phyloP scores from a whole-genome alignment of 2,888 invertebrate species.

The Diaphora mendica region DNA sequence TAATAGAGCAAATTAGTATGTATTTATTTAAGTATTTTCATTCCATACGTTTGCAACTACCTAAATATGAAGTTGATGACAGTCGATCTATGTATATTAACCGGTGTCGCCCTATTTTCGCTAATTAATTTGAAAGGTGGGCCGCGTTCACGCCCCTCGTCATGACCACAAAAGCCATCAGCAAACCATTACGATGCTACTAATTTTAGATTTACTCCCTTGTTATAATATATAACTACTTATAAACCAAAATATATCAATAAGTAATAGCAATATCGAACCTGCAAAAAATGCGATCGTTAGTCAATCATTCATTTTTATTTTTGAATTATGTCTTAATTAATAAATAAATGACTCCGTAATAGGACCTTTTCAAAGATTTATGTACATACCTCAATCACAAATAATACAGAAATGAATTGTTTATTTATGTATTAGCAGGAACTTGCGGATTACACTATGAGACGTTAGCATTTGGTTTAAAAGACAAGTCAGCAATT shows the following conservation, averaged over 20 bases:
- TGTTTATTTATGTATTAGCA: background rate
- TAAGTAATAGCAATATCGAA: background rate
- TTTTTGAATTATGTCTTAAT: background rate
- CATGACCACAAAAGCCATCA: slow-evolving; percentile 58
- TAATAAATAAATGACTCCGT: too few relatives aligned
- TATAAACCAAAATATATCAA: background rate
- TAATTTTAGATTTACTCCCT: slow-evolving; percentile 34
- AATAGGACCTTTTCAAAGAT: background rate
- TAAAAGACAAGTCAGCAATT: background rate
- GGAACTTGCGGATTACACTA: background rate
- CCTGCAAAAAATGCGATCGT: background rate
- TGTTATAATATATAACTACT: slow-evolving; percentile 2
- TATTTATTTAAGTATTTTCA: background rate
- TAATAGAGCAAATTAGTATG: background rate
- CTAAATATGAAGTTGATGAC: slow-evolving; percentile 2
- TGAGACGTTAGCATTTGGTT: background rate
- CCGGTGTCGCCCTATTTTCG: slow-evolving; percentile 58
- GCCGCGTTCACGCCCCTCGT: slow-evolving; percentile 63
- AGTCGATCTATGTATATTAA: slow-evolving; percentile 29
- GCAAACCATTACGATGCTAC: slow-evolving; percentile 51
- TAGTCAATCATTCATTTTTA: background rate
- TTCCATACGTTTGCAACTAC: background rate
- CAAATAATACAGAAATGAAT: background rate
- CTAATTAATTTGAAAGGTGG: slow-evolving; percentile 73
- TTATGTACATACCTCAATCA: background rate